phyloP scores from a whole-genome alignment of 1,140 invertebrate species.

The Tachypleus tridentatus region DNA sequence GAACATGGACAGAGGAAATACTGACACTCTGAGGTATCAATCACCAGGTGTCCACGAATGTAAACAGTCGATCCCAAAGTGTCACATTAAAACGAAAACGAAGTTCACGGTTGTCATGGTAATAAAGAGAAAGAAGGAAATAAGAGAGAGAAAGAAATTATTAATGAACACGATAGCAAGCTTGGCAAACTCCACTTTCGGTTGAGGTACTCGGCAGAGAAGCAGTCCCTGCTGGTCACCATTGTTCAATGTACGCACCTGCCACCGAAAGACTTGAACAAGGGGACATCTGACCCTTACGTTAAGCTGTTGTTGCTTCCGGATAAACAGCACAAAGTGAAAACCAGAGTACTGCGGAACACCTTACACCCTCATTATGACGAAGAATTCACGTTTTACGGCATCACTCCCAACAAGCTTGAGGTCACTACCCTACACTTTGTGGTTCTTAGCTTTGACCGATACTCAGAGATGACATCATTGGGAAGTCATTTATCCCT shows the following conservation, averaged over 20 bases:
- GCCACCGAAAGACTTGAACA: constrained; percentile 55
- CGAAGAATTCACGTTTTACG: constrained; percentile 93
- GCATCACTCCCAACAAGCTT: constrained; percentile 67
- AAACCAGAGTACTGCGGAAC: constrained; percentile 82
- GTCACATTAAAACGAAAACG: constrained; percentile 37
- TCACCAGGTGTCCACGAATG: constrained; percentile 3
- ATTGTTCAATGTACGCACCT: constrained; percentile 74
- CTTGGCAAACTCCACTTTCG: constrained; percentile 78
- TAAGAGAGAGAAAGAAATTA: too few species aligned
- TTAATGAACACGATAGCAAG: constrained; percentile 25
- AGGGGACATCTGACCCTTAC: constrained; percentile 69
- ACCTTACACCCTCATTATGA: constrained; percentile 86
- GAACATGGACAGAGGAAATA: constrained; percentile 11
- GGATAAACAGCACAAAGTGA: constrained; percentile 87
- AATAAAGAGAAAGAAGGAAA: constrained; percentile 23
- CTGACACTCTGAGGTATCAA: not conserved
- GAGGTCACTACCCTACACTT: constrained; percentile 82
- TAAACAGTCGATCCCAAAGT: constrained; percentile 3
- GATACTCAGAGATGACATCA: constrained; percentile 91
- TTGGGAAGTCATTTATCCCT: constrained; percentile 81
- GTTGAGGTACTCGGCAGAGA: constrained; percentile 70
- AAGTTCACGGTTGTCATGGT: constrained; percentile 16
- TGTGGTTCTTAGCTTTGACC: constrained; percentile 87
- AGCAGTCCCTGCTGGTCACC: constrained; percentile 76
- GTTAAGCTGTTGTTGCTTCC: constrained; percentile 89